Percentiles rank a stretch among this genome's conserved stretches.
Evolutionary conservation across 1,140 invertebrate species (phyloP).

Genomic region (Calliphora vicina): DNA sequence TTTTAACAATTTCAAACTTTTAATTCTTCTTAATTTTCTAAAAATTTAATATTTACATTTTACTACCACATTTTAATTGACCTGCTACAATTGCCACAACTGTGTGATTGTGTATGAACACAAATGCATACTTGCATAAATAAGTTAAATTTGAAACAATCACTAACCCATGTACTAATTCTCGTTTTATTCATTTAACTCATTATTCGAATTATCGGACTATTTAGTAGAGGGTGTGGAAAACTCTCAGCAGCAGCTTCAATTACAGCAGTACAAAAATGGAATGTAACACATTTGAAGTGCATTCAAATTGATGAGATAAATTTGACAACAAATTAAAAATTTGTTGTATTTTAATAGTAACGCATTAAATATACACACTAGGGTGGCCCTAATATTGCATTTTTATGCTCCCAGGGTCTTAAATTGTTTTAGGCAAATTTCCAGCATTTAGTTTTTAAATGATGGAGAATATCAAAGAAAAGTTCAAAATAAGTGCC

Average conservation of each 20-base stretch:
- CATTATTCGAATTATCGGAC: background rate
- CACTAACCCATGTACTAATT: background rate
- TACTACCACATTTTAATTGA: background rate
- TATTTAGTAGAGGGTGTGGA: background rate
- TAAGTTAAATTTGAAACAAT: background rate
- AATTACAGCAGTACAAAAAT: background rate
- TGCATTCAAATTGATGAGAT: slow-evolving; percentile 1
- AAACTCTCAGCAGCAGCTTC: background rate
- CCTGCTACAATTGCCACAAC: background rate
- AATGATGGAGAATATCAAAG: too few relatives aligned
- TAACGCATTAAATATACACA: background rate
- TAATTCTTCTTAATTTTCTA: too few relatives aligned
- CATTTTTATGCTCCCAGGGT: too few relatives aligned
- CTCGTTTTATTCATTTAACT: background rate
- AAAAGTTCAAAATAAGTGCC: too few relatives aligned
- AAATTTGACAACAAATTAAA: background rate
- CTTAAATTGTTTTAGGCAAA: too few relatives aligned
- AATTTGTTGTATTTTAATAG: background rate
- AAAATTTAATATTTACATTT: background rate
- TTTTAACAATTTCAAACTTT: too few relatives aligned
- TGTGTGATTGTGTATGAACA: background rate
- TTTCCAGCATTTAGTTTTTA: too few relatives aligned
- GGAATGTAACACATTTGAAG: background rate
- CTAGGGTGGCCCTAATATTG: background rate
- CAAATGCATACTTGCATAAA: background rate